phyloP scores from a whole-genome alignment of 2,113 vertebrate genomes.

The Nansenia antarctica region DNA sequence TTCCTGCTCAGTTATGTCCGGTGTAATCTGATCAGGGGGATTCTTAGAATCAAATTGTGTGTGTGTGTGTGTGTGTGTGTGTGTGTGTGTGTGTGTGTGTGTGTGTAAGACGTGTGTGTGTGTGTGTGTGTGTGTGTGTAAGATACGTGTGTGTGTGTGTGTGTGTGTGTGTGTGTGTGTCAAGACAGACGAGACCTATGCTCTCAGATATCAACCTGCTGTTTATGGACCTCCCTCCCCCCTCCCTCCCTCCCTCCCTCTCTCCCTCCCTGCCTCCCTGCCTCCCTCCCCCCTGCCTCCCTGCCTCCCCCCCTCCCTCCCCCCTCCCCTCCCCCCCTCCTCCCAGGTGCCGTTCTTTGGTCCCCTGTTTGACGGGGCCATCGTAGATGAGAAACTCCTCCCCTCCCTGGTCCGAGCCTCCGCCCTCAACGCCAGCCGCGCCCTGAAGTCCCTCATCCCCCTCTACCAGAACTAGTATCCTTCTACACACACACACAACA shows the following conservation, averaged over 20 bases:
- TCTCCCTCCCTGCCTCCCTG: background rate
- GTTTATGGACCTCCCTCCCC: no score
- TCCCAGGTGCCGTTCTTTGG: slow-evolving; percentile 95
- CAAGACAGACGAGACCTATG: no score
- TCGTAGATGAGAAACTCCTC: slow-evolving; percentile 96
- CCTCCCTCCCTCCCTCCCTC: no score
- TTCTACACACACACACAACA: slow-evolving; percentile 57
- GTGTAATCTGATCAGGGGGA: slow-evolving; percentile 45
- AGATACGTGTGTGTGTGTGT: no score
- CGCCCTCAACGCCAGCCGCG: slow-evolving; percentile 96
- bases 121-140: background rate
- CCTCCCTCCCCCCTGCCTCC: background rate
- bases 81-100: background rate
- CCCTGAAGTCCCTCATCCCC: slow-evolving; percentile 95
- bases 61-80: background rate
- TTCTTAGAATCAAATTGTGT: slow-evolving; percentile 42
- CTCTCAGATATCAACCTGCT: no score
- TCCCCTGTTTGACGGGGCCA: slow-evolving; percentile 96
- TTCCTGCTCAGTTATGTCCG: slow-evolving; percentile 42
- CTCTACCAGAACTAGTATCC: slow-evolving; percentile 99
- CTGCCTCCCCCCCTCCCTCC: slow-evolving; percentile 14
- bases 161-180: no score
- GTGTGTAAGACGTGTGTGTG: background rate
- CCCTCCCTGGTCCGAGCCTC: slow-evolving; percentile 96
- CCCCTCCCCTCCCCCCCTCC: slow-evolving; percentile 14